Conservation (phyloP, 35 echinoderm and acorn worm genomes). For the Diadema setosum region DNA sequence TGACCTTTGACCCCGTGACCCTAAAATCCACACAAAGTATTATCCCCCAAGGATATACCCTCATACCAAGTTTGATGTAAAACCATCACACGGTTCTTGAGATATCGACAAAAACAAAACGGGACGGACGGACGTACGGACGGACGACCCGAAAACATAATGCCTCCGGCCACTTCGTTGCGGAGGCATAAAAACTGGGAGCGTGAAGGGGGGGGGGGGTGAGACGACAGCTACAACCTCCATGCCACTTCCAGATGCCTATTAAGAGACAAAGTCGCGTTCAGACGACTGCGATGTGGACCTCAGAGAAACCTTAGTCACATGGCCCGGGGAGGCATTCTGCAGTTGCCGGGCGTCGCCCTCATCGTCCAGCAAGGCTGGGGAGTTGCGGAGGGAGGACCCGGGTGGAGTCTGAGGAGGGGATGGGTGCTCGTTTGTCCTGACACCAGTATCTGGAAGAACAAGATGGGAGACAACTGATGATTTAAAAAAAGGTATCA, state of each 20-base stretch:
- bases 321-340: constrained; percentile 47
- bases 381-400: constrained; percentile 75
- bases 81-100: too few species aligned
- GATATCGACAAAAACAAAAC: too few species aligned
- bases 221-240: background rate
- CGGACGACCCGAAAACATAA: too few species aligned
- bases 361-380: constrained; percentile 30
- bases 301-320: constrained; percentile 72
- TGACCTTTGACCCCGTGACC: too few species aligned
- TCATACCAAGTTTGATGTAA: too few species aligned
- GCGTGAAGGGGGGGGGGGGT: background rate
- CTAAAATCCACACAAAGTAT: too few species aligned
- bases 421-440: constrained; percentile 69
- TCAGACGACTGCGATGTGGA: constrained; percentile 39
- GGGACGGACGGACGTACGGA: too few species aligned
- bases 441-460: background rate
- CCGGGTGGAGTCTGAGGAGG: constrained; percentile 83
- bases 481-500: too few species aligned
- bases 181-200: background rate
- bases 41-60: too few species aligned
- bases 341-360: background rate
- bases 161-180: too few species aligned
- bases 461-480: too few species aligned
- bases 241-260: background rate
- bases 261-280: background rate